These are phyloP conservation scores for Grallaria varia DNA, from an alignment of 2,113 vertebrate species.

Conservation along the genomic window DNA sequence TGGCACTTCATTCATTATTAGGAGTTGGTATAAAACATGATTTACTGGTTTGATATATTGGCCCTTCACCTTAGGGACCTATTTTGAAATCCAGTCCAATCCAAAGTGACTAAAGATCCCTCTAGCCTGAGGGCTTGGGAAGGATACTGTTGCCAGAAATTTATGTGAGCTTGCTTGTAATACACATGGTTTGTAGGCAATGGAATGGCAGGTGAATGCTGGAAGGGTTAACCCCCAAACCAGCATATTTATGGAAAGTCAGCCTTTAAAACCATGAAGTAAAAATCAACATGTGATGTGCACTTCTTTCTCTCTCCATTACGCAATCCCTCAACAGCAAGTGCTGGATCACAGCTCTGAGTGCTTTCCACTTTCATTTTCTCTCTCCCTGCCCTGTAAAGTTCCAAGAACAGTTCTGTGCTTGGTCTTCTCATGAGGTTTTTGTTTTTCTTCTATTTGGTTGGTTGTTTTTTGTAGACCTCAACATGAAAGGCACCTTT, in stretches of 20 bases:
- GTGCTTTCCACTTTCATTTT: not conserved
- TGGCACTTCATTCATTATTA: constrained; percentile 93
- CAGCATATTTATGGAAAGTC: not conserved
- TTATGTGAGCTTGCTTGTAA: not conserved
- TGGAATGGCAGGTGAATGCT: not conserved
- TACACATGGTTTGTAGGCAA: not conserved
- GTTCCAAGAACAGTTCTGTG: fast-evolving
- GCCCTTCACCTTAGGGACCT: constrained; percentile 71
- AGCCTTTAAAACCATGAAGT: not conserved
- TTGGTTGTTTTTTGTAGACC: not conserved
- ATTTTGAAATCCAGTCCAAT: constrained; percentile 67
- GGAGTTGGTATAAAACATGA: constrained; percentile 72
- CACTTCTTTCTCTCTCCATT: not conserved
- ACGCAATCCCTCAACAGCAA: not conserved
- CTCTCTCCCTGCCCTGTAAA: not conserved
- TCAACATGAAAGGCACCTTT: not conserved
- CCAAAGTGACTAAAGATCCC: constrained; percentile 65
- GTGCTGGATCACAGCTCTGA: not conserved
- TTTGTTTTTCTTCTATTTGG: not conserved
- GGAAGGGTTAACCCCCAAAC: not conserved
- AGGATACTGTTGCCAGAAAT: constrained; percentile 26
- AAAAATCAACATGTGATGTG: not conserved
- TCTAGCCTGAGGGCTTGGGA: constrained; percentile 29
- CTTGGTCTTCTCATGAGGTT: not conserved
- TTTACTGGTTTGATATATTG: constrained; percentile 72